A percentile compares a stretch with the other conserved stretches of the same genome.
These are phyloP conservation scores for Aplochiton taeniatus DNA, from an alignment of 2,797 vertebrate genomes.

Conservation along the genomic window DNA sequence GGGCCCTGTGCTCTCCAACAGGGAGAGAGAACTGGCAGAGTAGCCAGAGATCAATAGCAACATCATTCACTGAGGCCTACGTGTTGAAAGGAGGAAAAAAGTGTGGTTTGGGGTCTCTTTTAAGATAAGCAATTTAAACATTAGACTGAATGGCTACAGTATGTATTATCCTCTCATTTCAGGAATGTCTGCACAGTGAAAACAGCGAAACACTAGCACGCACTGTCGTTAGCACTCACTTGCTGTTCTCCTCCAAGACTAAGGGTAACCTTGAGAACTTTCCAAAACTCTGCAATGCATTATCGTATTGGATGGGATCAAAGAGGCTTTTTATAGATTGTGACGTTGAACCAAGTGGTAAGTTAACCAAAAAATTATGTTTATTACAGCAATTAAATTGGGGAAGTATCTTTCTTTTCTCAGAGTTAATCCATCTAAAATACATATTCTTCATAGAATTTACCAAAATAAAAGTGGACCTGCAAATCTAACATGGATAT, in stretches of 20 bases:
- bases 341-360: constrained; percentile 59
- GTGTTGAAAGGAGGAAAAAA: constrained; percentile 60
- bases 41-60: constrained; percentile 49
- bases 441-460: too few relatives aligned
- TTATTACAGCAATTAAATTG: constrained; percentile 38
- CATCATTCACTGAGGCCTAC: constrained; percentile 41
- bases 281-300: constrained; percentile 70
- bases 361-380: constrained; percentile 39
- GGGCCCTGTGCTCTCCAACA: constrained; percentile 5
- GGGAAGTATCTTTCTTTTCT: constrained; percentile 34
- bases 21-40: constrained; percentile 33
- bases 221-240: constrained; percentile 51
- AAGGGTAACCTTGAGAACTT: constrained; percentile 61
- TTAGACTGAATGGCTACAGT: constrained; percentile 67
- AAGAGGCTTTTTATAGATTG: constrained; percentile 59
- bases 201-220: constrained; percentile 45
- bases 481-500: too few relatives aligned
- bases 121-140: constrained; percentile 71
- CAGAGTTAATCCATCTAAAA: constrained; percentile 11
- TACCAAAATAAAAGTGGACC: too few relatives aligned
- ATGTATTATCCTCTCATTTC: constrained; percentile 48
- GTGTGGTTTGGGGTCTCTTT: constrained; percentile 52
- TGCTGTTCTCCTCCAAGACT: constrained; percentile 42
- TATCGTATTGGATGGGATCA: constrained; percentile 63
- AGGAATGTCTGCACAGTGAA: constrained; percentile 59